phyloP scores from a whole-genome alignment of 2,888 invertebrate genomes.

The Xestia ashworthii region DNA sequence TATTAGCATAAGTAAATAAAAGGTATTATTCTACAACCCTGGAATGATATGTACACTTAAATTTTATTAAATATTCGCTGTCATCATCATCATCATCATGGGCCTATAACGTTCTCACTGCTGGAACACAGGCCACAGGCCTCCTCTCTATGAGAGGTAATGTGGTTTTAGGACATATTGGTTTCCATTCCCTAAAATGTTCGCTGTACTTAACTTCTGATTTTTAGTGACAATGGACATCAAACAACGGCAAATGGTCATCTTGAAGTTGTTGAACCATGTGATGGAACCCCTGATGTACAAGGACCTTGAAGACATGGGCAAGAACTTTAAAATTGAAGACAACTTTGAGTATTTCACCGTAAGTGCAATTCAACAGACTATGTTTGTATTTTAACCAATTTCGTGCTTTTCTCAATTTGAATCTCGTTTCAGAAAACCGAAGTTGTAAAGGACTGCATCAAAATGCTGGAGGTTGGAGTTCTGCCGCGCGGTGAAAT shows the following conservation, averaged over 20 bases:
- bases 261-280: conserved; percentile 89
- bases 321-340: conserved; percentile 84
- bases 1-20: neutral
- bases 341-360: conserved; percentile 76
- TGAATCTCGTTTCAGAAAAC: conserved; percentile 82
- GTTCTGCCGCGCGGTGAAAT: conserved; percentile 90
- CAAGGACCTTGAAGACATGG: conserved; percentile 85
- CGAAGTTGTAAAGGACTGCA: conserved; percentile 91
- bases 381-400: neutral
- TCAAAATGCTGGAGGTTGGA: conserved; percentile 88
- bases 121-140: too few relatives aligned
- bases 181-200: too few relatives aligned
- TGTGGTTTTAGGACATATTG: too few relatives aligned
- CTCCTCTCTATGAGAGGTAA: too few relatives aligned
- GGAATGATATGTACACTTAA: neutral
- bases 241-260: conserved; percentile 85
- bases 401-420: neutral
- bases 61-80: neutral
- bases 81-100: too few relatives aligned
- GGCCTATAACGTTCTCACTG: too few relatives aligned
- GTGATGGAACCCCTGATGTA: conserved; percentile 86
- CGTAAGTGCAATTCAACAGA: conserved; percentile 11
- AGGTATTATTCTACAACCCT: neutral
- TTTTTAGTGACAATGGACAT: conserved; percentile 83
- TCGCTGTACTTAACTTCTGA: neutral